Evolutionary conservation across 2,888 invertebrate genomes (phyloP), one percentile per base, ranked within the genome.

Genomic region (Ormyrus labotus): DNA sequence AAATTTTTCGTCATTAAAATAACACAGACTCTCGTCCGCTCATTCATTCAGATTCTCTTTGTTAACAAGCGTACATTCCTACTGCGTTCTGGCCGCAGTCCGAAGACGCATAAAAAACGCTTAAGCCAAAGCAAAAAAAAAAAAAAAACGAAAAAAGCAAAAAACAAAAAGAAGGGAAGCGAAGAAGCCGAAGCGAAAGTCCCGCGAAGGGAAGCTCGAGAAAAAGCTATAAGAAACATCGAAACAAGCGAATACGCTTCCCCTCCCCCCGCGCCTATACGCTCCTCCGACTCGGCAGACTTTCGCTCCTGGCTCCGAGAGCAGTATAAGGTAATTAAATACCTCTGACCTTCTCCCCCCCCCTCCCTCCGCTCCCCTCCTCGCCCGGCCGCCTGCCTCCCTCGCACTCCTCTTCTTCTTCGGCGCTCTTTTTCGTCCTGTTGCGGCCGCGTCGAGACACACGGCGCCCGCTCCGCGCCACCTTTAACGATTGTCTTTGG

Each of bases 401-500:
- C 34, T 34, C 34, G 34, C 34, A 34, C 9, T 47, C 11, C 2
- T 53, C 45, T 57, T 57, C 57, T 19, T 58, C 60, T 48, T 13
- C 58, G 57, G n/a, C 13, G 34, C 82, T 83, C 63, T 65, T 80
- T 78, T 80, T 80, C 70, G 77, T 50, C 64, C 50, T 64, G 70
- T 51, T 67, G 71, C 34, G 48, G 61, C 51, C 34, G 48, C 34
- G 47, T 75, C 82, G 78, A 82, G 58, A 64, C 82, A 34, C 34
- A 83, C 82, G 85, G 85, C 87, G 86, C 87, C 86, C 85, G 85
- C 85, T 86, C 87, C 87, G 87, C 87, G 89, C 89, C 89, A 90
- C 89, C 89, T 89, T 77, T 90, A 90, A 90, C 87, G 89, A 90
- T 89, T 89, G 89, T 89, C 88, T 86, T 84, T 85, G 85, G 89